Conservation (phyloP, 2,113 vertebrate genomes). For the Coptodon bakossiorum region DNA sequence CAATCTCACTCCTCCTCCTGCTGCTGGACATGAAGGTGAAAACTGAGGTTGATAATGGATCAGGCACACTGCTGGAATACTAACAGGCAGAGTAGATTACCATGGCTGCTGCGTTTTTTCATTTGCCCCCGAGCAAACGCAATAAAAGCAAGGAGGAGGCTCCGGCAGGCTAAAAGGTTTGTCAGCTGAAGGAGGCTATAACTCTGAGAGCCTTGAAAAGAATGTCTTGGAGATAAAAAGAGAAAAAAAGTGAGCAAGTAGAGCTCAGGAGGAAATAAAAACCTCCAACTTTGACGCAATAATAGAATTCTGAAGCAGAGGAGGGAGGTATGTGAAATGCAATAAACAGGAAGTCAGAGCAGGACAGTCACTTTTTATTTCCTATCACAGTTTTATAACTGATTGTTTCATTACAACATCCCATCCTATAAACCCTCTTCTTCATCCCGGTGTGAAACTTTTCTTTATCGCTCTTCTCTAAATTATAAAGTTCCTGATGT, state of each 20-base stretch:
- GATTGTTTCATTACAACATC: conserved; percentile 2
- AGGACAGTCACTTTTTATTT: background rate
- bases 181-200: conserved; percentile 31
- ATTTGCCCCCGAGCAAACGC: conserved; percentile 32
- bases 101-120: conserved; percentile 5
- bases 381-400: background rate
- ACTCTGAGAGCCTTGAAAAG: conserved; percentile 41
- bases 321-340: background rate
- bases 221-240: background rate
- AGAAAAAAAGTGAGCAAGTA: background rate
- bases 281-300: background rate
- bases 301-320: background rate
- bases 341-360: background rate
- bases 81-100: conserved; percentile 49
- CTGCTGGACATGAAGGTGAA: conserved; percentile 42
- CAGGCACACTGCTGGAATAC: conserved; percentile 38
- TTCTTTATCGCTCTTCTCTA: background rate
- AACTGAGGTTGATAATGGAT: conserved; percentile 46
- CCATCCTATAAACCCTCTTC: background rate
- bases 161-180: conserved; percentile 18
- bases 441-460: background rate
- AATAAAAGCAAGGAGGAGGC: conserved; percentile 37
- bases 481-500: background rate
- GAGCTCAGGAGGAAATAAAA: conserved; percentile 14
- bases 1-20: conserved; percentile 16